These are phyloP conservation scores for Caprella mutica DNA, from an alignment of 2,888 invertebrate genomes.

Conservation along the genomic window DNA sequence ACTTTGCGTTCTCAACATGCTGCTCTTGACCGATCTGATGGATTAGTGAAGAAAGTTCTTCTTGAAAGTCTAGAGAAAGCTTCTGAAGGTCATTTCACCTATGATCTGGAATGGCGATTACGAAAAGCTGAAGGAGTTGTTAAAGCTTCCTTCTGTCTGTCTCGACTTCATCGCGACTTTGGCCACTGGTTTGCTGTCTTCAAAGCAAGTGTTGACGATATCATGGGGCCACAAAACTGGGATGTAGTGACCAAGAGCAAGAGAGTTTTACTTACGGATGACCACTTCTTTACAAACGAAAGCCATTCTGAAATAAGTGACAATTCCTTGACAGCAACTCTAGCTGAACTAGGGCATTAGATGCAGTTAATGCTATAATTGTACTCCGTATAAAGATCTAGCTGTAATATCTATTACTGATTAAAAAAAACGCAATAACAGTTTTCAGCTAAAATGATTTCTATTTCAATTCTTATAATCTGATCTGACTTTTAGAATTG, in stretches of 20 bases:
- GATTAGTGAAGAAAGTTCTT: slow-evolving; percentile 17
- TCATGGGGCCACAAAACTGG: slow-evolving; percentile 24
- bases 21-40: slow-evolving; percentile 16
- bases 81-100: slow-evolving; percentile 19
- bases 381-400: too few relatives aligned
- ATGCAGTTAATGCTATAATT: too few relatives aligned
- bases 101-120: slow-evolving; percentile 28
- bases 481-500: too few relatives aligned
- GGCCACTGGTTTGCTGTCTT: slow-evolving; percentile 25
- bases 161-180: slow-evolving; percentile 24
- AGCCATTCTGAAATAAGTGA: too few relatives aligned
- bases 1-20: slow-evolving; percentile 21
- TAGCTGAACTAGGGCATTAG: too few relatives aligned
- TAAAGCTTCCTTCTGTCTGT: slow-evolving; percentile 16
- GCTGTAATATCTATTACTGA: too few relatives aligned
- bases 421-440: too few relatives aligned
- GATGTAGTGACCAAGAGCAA: slow-evolving; percentile 6
- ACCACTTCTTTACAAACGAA: slow-evolving; percentile 15
- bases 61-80: slow-evolving; percentile 11
- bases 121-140: slow-evolving; percentile 22
- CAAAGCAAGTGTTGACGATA: slow-evolving; percentile 23
- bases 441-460: too few relatives aligned
- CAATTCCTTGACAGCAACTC: too few relatives aligned
- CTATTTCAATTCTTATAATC: too few relatives aligned
- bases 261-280: slow-evolving; percentile 8